Evolutionary conservation across 2,797 vertebrate species (phyloP).

Genomic region (Sebastes trivittatus): DNA sequence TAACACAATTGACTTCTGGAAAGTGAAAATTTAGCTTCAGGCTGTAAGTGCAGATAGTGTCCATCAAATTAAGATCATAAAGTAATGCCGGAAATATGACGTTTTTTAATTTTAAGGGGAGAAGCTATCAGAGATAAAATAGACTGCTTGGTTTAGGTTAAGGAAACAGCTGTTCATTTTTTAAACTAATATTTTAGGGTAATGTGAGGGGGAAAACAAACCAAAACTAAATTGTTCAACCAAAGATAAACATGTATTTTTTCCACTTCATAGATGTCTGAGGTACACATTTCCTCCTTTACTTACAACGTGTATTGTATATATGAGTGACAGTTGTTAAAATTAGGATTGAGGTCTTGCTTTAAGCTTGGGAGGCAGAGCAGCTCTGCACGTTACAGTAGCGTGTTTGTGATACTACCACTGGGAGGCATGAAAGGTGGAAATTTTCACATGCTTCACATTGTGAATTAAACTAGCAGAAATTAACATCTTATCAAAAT

Average conservation of each 20-base stretch:
- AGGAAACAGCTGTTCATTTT: too few species aligned
- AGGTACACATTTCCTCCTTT: background rate
- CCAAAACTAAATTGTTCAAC: background rate
- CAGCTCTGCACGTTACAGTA: background rate
- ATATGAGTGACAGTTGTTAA: background rate
- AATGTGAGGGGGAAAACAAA: background rate
- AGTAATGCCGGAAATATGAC: too few species aligned
- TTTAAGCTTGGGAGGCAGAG: background rate
- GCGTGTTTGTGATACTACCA: too few species aligned
- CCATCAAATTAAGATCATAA: too few species aligned
- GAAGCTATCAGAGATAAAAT: too few species aligned
- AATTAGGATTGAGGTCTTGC: background rate
- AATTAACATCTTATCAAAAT: background rate
- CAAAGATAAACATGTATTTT: background rate
- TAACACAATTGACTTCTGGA: too few species aligned
- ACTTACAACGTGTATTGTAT: background rate
- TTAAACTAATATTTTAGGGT: too few species aligned
- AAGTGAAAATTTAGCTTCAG: too few species aligned
- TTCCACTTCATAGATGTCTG: background rate
- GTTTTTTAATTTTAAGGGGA: too few species aligned
- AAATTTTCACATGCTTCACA: background rate
- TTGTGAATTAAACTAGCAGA: background rate
- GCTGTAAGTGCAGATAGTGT: too few species aligned
- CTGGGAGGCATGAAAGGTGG: background rate
- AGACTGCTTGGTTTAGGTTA: rapidly evolving